Percentiles rank a stretch among this genome's conserved stretches.
Conservation (phyloP, 2,113 vertebrate genomes). For the Puffinus mauretanicus region DNA sequence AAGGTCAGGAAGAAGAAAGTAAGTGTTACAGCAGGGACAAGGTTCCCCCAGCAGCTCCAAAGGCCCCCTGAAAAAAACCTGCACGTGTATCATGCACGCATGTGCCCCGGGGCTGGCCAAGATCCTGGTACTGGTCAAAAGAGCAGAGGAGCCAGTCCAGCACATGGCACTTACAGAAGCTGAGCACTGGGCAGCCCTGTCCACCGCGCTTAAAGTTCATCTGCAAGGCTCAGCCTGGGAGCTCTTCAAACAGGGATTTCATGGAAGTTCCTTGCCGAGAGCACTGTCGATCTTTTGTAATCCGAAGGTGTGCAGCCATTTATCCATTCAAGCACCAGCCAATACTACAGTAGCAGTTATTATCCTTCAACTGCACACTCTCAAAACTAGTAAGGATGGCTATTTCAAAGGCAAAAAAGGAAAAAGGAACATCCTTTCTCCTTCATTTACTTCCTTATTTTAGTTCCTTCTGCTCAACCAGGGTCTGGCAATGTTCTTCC, state of each 20-base stretch:
- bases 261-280: background rate
- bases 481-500: background rate
- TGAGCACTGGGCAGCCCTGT: background rate
- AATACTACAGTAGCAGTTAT: background rate
- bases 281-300: background rate
- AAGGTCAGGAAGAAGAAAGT: background rate
- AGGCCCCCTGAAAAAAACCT: background rate
- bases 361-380: background rate
- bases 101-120: background rate
- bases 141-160: background rate
- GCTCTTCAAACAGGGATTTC: background rate
- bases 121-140: background rate
- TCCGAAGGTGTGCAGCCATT: background rate
- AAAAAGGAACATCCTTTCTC: background rate
- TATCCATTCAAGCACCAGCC: background rate
- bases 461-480: background rate
- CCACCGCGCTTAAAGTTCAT: accelerated
- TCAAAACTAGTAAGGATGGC: background rate
- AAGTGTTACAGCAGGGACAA: background rate
- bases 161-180: background rate
- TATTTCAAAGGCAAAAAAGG: background rate
- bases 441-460: background rate
- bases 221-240: background rate
- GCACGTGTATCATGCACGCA: accelerated
- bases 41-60: background rate